phyloP scores from a whole-genome alignment of 2,797 vertebrate species.

The Mus minutoides region DNA sequence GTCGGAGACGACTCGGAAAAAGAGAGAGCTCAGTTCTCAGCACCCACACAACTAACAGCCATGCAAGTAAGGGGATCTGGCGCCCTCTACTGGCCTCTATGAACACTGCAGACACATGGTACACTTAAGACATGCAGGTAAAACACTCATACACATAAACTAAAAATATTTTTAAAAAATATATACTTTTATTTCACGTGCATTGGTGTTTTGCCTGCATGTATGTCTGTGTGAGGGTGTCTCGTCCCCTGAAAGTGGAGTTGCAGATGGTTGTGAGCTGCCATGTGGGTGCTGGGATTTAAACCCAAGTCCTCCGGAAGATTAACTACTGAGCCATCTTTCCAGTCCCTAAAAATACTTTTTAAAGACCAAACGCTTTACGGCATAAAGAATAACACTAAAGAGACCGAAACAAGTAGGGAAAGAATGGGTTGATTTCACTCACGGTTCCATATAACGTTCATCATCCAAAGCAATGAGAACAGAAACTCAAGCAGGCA shows the following conservation, averaged over 20 bases:
- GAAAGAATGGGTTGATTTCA: background rate
- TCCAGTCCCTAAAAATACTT: background rate
- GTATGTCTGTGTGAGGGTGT: background rate
- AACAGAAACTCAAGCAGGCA: background rate
- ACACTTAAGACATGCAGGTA: background rate
- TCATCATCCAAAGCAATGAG: background rate
- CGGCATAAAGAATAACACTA: constrained; percentile 13
- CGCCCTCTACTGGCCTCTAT: background rate
- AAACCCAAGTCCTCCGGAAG: background rate
- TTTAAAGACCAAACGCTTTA: background rate
- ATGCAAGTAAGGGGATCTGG: background rate
- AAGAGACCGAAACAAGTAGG: background rate
- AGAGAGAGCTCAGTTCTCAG: background rate
- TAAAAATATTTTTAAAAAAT: background rate
- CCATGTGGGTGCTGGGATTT: background rate
- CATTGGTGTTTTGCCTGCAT: background rate
- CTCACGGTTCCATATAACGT: background rate
- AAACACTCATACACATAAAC: background rate
- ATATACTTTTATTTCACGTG: background rate
- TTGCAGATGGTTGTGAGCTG: background rate
- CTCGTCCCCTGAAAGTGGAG: background rate
- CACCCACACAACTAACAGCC: background rate
- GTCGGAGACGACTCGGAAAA: background rate
- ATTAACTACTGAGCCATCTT: background rate
- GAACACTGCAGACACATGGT: background rate